Evolutionary conservation across 2,797 vertebrate genomes (phyloP), one percentile per base, ranked within the genome.

Genomic region (Streptopelia turtur): DNA sequence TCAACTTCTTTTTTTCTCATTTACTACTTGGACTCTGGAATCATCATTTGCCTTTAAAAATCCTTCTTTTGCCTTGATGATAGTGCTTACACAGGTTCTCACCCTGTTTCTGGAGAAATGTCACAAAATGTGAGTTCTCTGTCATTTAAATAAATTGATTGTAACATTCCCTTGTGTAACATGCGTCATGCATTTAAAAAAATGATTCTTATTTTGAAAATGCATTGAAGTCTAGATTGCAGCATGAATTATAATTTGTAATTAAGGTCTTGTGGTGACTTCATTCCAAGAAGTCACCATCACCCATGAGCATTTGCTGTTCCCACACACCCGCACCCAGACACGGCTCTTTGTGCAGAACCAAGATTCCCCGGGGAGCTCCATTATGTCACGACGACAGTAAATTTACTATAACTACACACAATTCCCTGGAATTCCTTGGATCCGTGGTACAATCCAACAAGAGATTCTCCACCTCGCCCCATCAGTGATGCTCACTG

Each of bases 331-430:
- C 41, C 27, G 4, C 18, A 30, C 21, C 53, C 39, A n/a, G 47
- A 15, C 11, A 14, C 6, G 0, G 13, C 1, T 45, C 68, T 37
- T 10, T 20, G 43, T 1, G 20, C 2, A 28, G 37, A 33, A 63
- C 43, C 5, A 16, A 16, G 15, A 21, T 13, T 57, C 60, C 33
- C 16, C 1, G 0, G 43, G 53, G 31, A 49, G 65, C 43, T 16
- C 6, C 2, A 4, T 15, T 18, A 31, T 11, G 17, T 33, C 66
- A 13, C 0, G 0, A 49, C 1, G 2, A 33, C 4, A 22, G 43
- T 33, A 52, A 35, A 45, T 41, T 24, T 20, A 27, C 21, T 5
- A 0, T 21, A 55, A 27, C 18, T 6, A 17, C 1, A 22, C 57
- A 20, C 47, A 65, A 65, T 28, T 50, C 47, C 30, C 43, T 2